Conservation (phyloP, 2,797 vertebrate species). For the Crocidura indochinensis region DNA sequence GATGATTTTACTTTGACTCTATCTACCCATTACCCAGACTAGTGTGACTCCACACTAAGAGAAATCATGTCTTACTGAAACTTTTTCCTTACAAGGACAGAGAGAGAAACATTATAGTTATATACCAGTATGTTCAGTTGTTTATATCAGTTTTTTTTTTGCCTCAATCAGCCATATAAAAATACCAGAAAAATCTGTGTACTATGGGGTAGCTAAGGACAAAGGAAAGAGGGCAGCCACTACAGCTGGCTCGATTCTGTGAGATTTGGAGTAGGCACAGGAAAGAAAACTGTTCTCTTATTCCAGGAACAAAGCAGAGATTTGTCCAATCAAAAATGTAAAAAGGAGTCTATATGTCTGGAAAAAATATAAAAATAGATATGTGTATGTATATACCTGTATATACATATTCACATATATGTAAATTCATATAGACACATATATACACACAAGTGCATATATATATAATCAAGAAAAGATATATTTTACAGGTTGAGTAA, state of each 20-base stretch:
- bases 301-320: too few species aligned
- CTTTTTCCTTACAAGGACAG: not conserved
- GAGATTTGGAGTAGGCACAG: not conserved
- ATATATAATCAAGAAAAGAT: not conserved
- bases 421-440: not conserved
- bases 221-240: not conserved
- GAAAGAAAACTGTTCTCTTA: not conserved
- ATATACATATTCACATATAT: too few species aligned
- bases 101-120: too few species aligned
- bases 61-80: not conserved
- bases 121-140: too few species aligned
- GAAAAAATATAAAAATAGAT: too few species aligned
- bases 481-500: not conserved
- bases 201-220: not conserved
- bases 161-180: not conserved
- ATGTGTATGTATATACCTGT: too few species aligned
- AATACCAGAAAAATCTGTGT: not conserved
- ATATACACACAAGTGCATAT: not conserved
- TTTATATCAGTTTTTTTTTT: not conserved
- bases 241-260: not conserved
- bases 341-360: too few species aligned
- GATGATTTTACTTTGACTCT: not conserved
- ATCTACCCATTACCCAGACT: not conserved
- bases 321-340: too few species aligned
- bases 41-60: not conserved